Base-by-base conservation (phyloP, 2,113 vertebrate genomes). In the Melanotaenia duboulayi region DNA sequence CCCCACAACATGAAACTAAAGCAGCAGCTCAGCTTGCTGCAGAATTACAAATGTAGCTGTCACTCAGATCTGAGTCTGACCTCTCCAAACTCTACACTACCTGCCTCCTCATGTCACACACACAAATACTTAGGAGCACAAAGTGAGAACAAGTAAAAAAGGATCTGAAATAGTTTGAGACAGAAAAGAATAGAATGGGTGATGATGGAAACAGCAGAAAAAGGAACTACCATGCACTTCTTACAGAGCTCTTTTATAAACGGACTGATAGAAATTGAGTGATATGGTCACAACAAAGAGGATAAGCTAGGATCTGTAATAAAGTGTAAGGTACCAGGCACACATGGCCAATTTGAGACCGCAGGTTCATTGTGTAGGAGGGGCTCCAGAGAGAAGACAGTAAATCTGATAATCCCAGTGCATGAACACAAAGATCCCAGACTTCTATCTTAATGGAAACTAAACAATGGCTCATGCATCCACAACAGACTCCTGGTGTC, bases 11-110 rank as follows among this genome's bases (percentile, higher is more conserved):
- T 63, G 40, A 76, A 66, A 40, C 73, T 80, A 16, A 19, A 35
- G 66, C 52, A n/a, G n/a, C n/a, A n/a, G 1, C 3, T 7, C 49
- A 40, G 70, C 66, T 25, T 73, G 54, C 78, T 56, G 79, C 59
- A 77, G 74, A 89, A 93, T 92, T 69, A 77, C 70, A 80, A 91
- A 94, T 90, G 77, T 86, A 91, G 87, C 85, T 87, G 80, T 85
- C 78, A 74, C 74, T 70, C 42, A 84, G 62, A 63, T 85, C 81
- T 6, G 56, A 59, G 56, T 86, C 77, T 93, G 92, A 92, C 91
- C 91, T 92, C 89, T 70, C 65, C 74, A 72, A 78, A 74, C 75
- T 42, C 69, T 61, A 67, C 71, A 82, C 74, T 63, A 65, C 78
- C 63, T 78, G 91, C 79, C 86, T 91, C 84, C 83, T 87, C 83